Conservation (phyloP, 2,888 invertebrate species). For the Drosophila rubida region DNA sequence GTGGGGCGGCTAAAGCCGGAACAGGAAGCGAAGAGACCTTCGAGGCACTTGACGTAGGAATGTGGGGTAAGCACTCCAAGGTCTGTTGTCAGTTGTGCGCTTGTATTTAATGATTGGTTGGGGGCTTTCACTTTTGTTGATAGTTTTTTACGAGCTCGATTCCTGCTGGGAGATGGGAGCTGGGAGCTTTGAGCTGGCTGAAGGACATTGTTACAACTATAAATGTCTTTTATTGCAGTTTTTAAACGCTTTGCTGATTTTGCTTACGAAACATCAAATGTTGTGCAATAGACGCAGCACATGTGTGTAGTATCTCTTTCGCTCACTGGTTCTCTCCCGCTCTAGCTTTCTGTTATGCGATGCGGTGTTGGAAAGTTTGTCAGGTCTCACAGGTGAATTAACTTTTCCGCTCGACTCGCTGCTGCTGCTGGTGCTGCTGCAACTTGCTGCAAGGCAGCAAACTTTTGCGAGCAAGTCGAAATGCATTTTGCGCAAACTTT, state of each 20-base stretch:
- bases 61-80: conserved; percentile 19
- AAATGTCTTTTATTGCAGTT: conserved; percentile 78
- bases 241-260: conserved; percentile 79
- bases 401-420: conserved; percentile 73
- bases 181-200: conserved; percentile 28
- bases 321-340: background rate
- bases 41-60: background rate
- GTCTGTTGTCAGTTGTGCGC: conserved; percentile 15
- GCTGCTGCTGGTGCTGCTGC: conserved; percentile 32
- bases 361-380: conserved; percentile 67
- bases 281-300: conserved; percentile 29
- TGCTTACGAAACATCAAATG: conserved; percentile 69
- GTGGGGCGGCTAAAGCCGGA: background rate
- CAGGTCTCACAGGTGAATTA: conserved; percentile 80
- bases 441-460: conserved; percentile 60
- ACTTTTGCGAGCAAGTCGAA: conserved; percentile 71
- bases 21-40: background rate
- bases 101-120: conserved; percentile 59
- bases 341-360: background rate
- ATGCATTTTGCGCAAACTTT: conserved; percentile 72
- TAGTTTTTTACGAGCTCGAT: conserved; percentile 60
- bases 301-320: conserved; percentile 7
- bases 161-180: conserved; percentile 41
- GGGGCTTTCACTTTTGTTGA: conserved; percentile 53
- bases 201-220: conserved; percentile 71